Base-by-base conservation (phyloP, 2,888 invertebrate species). In the Yponomeuta sedellus region DNA sequence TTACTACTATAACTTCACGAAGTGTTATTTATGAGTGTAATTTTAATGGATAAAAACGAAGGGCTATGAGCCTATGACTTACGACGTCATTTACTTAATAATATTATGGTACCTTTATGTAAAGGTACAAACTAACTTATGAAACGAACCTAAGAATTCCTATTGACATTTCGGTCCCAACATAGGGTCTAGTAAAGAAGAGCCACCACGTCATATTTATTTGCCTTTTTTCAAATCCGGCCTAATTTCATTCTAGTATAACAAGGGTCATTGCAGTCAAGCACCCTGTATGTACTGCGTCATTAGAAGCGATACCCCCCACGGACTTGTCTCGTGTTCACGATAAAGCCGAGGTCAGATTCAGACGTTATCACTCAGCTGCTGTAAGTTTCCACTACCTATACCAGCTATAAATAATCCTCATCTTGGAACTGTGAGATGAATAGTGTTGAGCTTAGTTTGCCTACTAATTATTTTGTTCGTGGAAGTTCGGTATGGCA, bases 311-410 rank as follows among this genome's bases (percentile, higher is more conserved):
- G 40, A 70, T 71, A 77, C 82, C 89, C 89, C 89, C 89, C 89
- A 89, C 89, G 86, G 79, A 84, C 77, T 79, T 80, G 80, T 78
- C 84, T 82, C 88, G 84, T 88, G 88, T 75, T 70, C 76, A 70
- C 67, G 85, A 88, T 87, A 86, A 79, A 71, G 63, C 66, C 69
- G 6, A 61, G 69, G 71, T 73, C 66, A 66, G 44, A 52, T 52
- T 16, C 16, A 52, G 44, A 28, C 61, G 8, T 61, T 61, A 61
- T 61, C 61, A 25, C 25, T 34, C 4, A 12, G 20, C n/a, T 25
- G 11, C 61, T n/a, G 63, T 63, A 63, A 40, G 44, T 63, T 63
- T 63, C 63, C 63, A 66, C 61, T 20, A 65, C 65, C 64, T 40
- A 10, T 28, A 22, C 20, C 59, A 20, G 22, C 59, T 59, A 20